Percentiles rank a stretch among this genome's conserved stretches.
phyloP scores from a whole-genome alignment of 2,888 invertebrate genomes.

The Darwinula stevensoni region DNA sequence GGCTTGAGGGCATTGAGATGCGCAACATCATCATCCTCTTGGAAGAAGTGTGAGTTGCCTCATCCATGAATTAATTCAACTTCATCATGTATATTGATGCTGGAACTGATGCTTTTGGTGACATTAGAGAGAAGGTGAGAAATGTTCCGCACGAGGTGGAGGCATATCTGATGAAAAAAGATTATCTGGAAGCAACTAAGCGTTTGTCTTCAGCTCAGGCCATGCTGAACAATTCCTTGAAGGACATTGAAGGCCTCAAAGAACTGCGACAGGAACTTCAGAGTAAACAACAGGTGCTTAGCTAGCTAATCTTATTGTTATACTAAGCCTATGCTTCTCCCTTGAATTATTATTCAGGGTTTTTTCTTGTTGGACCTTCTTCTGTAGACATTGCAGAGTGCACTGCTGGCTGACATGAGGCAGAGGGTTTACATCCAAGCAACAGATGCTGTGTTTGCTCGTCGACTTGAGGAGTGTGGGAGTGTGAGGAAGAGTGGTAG shows the following conservation, averaged over 20 bases:
- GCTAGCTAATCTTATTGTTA: too few relatives aligned
- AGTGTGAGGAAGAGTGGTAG: too few relatives aligned
- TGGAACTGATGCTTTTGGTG: too few relatives aligned
- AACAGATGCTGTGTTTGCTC: too few relatives aligned
- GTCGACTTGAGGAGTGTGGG: too few relatives aligned
- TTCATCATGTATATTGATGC: too few relatives aligned
- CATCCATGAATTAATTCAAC: slow-evolving; percentile 6
- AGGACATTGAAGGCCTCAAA: slow-evolving; percentile 51
- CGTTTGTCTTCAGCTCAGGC: slow-evolving; percentile 37
- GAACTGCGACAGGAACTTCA: slow-evolving; percentile 46
- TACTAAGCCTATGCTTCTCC: too few relatives aligned
- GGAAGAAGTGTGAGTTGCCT: slow-evolving; percentile 50
- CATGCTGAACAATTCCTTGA: slow-evolving; percentile 35
- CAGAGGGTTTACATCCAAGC: too few relatives aligned
- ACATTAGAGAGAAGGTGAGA: slow-evolving; percentile 37
- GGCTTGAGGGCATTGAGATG: slow-evolving; percentile 88
- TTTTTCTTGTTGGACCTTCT: too few relatives aligned
- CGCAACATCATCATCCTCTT: slow-evolving; percentile 61
- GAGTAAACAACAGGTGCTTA: slow-evolving; percentile 26
- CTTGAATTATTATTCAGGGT: too few relatives aligned
- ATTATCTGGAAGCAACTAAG: slow-evolving; percentile 59
- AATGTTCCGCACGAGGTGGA: slow-evolving; percentile 37
- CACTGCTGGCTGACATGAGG: too few relatives aligned
- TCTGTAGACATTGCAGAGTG: too few relatives aligned
- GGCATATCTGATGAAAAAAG: slow-evolving; percentile 32